Percentiles rank a stretch among this genome's conserved stretches.
These are phyloP conservation scores for Orgyia antiqua DNA, from an alignment of 2,888 invertebrate genomes.

Conservation along the genomic window DNA sequence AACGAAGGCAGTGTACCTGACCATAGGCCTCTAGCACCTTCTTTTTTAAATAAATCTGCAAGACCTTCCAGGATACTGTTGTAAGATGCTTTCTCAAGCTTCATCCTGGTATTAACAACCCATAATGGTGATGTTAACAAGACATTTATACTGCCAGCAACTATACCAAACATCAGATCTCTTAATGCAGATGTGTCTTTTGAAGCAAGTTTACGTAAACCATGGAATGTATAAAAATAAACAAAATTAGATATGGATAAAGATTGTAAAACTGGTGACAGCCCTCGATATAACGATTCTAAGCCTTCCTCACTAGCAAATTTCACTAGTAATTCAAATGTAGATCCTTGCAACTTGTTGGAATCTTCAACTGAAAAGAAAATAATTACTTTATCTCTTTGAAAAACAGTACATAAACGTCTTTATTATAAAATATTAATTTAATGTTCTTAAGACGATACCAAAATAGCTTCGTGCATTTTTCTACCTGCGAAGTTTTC, in stretches of 20 bases:
- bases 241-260: slow-evolving; percentile 94
- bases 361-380: slow-evolving; percentile 83
- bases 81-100: slow-evolving; percentile 81
- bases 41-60: slow-evolving; percentile 82
- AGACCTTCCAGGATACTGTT: slow-evolving; percentile 80
- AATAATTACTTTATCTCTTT: background rate
- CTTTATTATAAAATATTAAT: too few relatives aligned
- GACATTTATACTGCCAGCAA: slow-evolving; percentile 91
- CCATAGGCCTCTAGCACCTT: slow-evolving; percentile 89
- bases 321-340: slow-evolving; percentile 81
- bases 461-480: too few relatives aligned
- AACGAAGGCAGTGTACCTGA: slow-evolving; percentile 90
- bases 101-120: slow-evolving; percentile 94
- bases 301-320: slow-evolving; percentile 82
- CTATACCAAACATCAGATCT: slow-evolving; percentile 86
- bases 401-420: too few relatives aligned
- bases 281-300: slow-evolving; percentile 85
- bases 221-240: slow-evolving; percentile 96
- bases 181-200: slow-evolving; percentile 81
- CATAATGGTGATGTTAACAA: slow-evolving; percentile 92
- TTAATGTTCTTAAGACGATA: too few relatives aligned
- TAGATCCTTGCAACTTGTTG: slow-evolving; percentile 80
- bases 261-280: slow-evolving; percentile 89
- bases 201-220: slow-evolving; percentile 79
- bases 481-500: too few relatives aligned